A percentile compares a stretch with the other conserved stretches of the same genome.
phyloP scores from a whole-genome alignment of 2,797 vertebrate genomes.

The Eulemur mongoz region DNA sequence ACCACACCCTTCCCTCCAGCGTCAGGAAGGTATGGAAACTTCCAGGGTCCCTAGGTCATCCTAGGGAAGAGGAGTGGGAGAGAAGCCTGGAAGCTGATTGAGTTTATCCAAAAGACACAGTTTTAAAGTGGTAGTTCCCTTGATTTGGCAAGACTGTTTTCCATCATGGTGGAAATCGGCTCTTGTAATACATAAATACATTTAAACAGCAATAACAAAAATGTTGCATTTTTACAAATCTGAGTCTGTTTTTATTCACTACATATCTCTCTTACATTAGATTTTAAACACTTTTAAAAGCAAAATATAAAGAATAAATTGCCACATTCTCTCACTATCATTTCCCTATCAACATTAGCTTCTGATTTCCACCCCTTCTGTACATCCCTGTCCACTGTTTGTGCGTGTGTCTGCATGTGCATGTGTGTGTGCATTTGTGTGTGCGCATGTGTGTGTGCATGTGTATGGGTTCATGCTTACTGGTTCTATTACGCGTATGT shows the following conservation, averaged over 20 bases:
- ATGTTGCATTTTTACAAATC: not conserved
- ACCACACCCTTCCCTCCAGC: not conserved
- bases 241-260: not conserved
- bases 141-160: not conserved
- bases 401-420: too few species aligned
- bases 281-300: not conserved
- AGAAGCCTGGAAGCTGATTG: not conserved
- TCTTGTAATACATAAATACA: not conserved
- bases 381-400: not conserved
- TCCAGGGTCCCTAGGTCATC: not conserved
- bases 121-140: not conserved
- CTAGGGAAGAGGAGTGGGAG: not conserved
- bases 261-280: not conserved
- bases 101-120: not conserved
- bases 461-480: not conserved
- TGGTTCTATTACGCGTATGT: not conserved
- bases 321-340: not conserved
- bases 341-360: not conserved
- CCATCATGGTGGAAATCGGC: not conserved
- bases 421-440: not conserved
- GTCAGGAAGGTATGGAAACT: not conserved
- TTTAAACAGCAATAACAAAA: not conserved
- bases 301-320: not conserved
- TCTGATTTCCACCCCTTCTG: not conserved
- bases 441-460: not conserved